Base-by-base conservation (phyloP, 2,797 vertebrate species). In the Sebastiscus albofasciatus region DNA sequence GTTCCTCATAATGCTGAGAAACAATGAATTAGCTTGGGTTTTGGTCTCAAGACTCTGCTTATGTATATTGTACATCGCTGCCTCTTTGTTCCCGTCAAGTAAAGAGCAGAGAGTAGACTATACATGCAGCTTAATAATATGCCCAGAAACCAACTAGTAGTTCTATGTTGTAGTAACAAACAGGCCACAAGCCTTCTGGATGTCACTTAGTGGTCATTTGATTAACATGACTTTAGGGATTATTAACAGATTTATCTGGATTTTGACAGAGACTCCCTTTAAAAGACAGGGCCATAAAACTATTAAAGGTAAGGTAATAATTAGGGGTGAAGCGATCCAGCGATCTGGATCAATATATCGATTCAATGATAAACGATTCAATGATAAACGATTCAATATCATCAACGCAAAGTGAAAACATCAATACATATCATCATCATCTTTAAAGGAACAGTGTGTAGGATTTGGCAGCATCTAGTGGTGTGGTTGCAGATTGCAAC, bases 1-100 rank as follows among this genome's bases (percentile, higher is more conserved):
- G 18, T 70, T 72, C 22, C 26, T 49, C 26, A 59, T 59, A 54
- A 70, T 42, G 33, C 36, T 6, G 62, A 72, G 70, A 73, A 78
- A 82, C 58, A 79, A 88, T 75, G 61, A 66, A 77, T 71, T 64
- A 73, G 14, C 69, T 67, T 22, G 27, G 34, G 65, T 31, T 79
- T 76, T 71, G 2, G n/a, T 39, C n/a, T 68, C 52, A 13, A 59
- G 14, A 65, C 27, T 60, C 60, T 16, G 12, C 10, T 67, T 46
- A 39, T 80, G 60, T 70, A 34, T 14, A 58, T 52, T 73, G 34
- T 33, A 29, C 4, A 20, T 34, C 4, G 12, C 29, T 65, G 22
- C 6, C 59, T 52, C n/a, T 65, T 36, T 4, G 3, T 36, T 56
- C 0, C 27, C 0, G 16, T 55, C 12, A 33, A 34, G 13, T 42